These are phyloP conservation scores for Hetaerina americana DNA, from an alignment of 1,140 invertebrate genomes.

Conservation along the genomic window DNA sequence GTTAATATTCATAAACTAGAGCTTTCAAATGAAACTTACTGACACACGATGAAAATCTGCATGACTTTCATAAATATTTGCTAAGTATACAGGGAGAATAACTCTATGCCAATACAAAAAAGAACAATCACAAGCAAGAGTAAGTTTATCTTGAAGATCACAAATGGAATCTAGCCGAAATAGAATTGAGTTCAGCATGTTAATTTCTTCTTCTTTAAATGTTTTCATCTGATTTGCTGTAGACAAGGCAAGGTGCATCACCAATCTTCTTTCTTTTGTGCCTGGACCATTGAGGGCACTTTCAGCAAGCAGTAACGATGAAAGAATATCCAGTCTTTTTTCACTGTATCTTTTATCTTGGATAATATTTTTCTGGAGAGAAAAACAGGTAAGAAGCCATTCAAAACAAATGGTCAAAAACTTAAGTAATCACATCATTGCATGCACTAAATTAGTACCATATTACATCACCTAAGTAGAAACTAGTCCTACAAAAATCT, in stretches of 20 bases:
- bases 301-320: conserved; percentile 57
- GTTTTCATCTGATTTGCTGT: conserved; percentile 41
- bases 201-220: conserved; percentile 36
- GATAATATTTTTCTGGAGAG: conserved; percentile 30
- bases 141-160: conserved; percentile 42
- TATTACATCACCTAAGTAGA: no score
- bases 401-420: neutral
- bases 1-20: neutral
- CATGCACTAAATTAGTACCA: no score
- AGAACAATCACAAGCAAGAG: conserved; percentile 51
- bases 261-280: conserved; percentile 46
- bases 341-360: conserved; percentile 47
- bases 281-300: conserved; percentile 53
- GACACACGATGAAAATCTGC: conserved; percentile 43
- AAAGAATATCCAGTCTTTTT: conserved; percentile 49
- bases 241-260: conserved; percentile 51
- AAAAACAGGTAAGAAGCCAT: conserved; percentile 9
- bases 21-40: conserved; percentile 27
- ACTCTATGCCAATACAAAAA: conserved; percentile 74
- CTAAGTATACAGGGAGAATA: conserved; percentile 62
- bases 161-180: conserved; percentile 47
- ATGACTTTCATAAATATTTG: conserved; percentile 48
- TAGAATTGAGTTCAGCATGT: conserved; percentile 38
- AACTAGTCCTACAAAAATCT: no score
- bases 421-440: neutral